phyloP scores from a whole-genome alignment of 2,888 invertebrate species.

The Caenorhabditis plicata region DNA sequence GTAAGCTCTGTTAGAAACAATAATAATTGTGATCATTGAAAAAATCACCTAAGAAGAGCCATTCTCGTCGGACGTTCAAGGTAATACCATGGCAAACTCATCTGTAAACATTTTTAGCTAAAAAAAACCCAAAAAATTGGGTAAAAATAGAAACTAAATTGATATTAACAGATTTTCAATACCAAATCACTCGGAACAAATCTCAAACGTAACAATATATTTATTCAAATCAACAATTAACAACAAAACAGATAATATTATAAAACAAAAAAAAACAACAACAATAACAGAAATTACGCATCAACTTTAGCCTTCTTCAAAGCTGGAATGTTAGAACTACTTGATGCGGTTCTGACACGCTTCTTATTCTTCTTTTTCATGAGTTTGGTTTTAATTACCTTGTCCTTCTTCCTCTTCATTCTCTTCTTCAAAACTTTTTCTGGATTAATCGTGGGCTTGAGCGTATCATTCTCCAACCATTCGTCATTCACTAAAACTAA shows the following conservation, averaged over 20 bases:
- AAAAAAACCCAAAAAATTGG: conserved; percentile 2
- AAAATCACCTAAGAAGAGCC: conserved; percentile 12
- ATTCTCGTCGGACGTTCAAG: conserved; percentile 34
- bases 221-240: conserved; percentile 9
- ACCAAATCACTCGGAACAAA: no score
- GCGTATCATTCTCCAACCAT: conserved; percentile 32
- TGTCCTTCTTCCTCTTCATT: conserved; percentile 15
- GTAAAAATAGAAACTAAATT: conserved; percentile 2
- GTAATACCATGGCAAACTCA: conserved; percentile 33
- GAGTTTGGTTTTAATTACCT: conserved; percentile 18
- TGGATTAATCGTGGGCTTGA: conserved; percentile 43
- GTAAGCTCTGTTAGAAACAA: conserved; percentile 11
- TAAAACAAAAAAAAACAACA: conserved; percentile 2
- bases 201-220: neutral
- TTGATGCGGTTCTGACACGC: conserved; percentile 12
- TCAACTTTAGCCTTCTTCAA: conserved; percentile 16
- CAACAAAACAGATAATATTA: neutral
- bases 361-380: conserved; percentile 8
- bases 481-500: conserved; percentile 27
- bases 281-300: conserved; percentile 1
- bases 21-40: neutral
- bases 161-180: no score
- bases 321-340: conserved; percentile 3
- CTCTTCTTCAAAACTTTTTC: conserved; percentile 34
- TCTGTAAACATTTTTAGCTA: conserved; percentile 5